Conservation (phyloP, 2,797 vertebrate genomes). For the Pelochelys cantorii region DNA sequence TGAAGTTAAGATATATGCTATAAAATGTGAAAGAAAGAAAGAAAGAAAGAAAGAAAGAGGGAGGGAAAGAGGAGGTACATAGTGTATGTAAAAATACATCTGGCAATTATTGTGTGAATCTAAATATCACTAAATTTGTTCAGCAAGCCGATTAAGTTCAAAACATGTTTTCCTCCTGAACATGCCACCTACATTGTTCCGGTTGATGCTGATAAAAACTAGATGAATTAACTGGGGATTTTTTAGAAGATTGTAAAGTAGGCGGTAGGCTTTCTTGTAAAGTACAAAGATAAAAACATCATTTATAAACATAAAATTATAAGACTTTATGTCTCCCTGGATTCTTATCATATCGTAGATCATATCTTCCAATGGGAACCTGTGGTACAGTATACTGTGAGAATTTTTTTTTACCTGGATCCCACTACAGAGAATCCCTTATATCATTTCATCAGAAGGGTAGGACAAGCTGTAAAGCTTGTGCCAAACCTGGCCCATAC, state of each 20-base stretch:
- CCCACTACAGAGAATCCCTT: not conserved
- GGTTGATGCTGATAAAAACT: not conserved
- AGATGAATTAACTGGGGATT: not conserved
- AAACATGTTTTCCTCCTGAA: not conserved
- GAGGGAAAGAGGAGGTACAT: not conserved
- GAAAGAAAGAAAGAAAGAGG: not conserved
- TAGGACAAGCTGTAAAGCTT: not conserved
- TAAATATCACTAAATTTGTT: not conserved
- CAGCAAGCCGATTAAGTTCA: not conserved
- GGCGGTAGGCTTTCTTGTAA: not conserved
- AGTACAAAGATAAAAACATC: not conserved
- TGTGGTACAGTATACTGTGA: not conserved
- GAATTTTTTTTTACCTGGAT: not conserved
- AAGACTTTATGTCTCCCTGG: not conserved
- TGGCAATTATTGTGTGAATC: not conserved
- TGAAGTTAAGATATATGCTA: not conserved
- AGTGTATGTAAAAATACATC: not conserved
- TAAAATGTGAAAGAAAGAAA: not conserved
- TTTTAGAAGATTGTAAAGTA: not conserved
- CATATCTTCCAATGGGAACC: not conserved
- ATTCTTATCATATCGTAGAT: slow-evolving; percentile 1
- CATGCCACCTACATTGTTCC: not conserved
- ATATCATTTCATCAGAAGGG: not conserved
- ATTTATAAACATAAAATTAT: not conserved
- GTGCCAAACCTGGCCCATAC: not conserved